phyloP scores from a whole-genome alignment of 2,888 invertebrate species.

The Phymatocera aterrima region DNA sequence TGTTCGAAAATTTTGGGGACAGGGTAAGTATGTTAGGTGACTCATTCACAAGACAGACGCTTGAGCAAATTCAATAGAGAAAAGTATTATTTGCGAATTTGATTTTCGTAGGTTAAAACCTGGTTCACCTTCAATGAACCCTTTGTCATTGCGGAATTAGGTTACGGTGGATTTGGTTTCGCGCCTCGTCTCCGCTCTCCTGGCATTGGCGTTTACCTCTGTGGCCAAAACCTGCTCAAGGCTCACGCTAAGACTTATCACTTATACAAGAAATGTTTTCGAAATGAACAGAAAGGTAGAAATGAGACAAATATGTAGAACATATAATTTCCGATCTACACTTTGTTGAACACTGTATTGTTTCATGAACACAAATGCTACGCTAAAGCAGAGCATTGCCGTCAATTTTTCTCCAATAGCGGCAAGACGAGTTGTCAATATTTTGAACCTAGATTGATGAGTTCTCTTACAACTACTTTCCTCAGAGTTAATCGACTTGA shows the following conservation, averaged over 20 bases:
- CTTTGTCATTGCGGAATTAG: neutral
- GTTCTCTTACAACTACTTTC: no score
- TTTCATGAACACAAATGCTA: no score
- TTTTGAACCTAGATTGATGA: no score
- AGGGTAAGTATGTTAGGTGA: no score
- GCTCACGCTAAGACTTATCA: constrained; percentile 81
- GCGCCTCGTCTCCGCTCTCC: constrained; percentile 72
- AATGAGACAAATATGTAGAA: neutral
- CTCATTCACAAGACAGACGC: no score
- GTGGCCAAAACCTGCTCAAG: constrained; percentile 79
- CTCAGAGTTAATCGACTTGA: no score
- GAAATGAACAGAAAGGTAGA: constrained; percentile 74
- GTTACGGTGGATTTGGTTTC: neutral
- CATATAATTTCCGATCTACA: constrained; percentile 47
- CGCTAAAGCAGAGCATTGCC: no score
- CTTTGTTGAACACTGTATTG: no score
- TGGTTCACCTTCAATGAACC: constrained; percentile 48
- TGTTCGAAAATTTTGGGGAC: constrained; percentile 64
- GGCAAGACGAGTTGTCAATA: no score
- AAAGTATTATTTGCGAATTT: neutral
- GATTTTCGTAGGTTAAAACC: constrained; percentile 37
- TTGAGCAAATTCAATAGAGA: neutral
- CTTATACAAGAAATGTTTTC: constrained; percentile 78
- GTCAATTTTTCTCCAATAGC: no score
- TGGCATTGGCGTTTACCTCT: constrained; percentile 76